Conservation (phyloP, 2,113 vertebrate species). For the Mionectes macconnelli region DNA sequence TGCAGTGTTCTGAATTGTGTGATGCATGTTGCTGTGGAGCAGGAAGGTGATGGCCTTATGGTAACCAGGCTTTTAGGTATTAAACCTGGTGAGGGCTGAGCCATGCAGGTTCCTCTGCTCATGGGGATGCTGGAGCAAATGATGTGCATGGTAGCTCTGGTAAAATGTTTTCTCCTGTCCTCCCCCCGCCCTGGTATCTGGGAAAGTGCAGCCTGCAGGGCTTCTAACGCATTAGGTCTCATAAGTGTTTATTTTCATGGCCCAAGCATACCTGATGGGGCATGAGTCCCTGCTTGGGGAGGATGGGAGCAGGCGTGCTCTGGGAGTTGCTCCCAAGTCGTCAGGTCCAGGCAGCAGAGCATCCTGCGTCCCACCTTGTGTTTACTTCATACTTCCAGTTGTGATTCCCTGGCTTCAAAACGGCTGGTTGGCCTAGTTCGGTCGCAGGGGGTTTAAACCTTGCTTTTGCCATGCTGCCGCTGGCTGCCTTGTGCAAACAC, state of each 20-base stretch:
- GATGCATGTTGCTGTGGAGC: not conserved
- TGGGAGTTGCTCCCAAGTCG: not conserved
- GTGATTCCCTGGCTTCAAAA: not conserved
- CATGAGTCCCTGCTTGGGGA: fast-evolving
- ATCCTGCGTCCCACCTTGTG: fast-evolving
- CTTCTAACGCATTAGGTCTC: not conserved
- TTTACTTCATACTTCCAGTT: fast-evolving
- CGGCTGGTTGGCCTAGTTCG: not conserved
- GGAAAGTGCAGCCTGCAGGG: not conserved
- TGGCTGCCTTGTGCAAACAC: not conserved
- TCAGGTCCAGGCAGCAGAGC: fast-evolving
- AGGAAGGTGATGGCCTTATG: not conserved
- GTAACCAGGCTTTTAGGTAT: not conserved
- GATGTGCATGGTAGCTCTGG: not conserved
- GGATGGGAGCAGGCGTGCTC: not conserved
- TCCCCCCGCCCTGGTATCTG: fast-evolving
- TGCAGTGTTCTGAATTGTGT: not conserved
- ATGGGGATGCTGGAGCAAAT: not conserved
- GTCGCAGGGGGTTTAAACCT: not conserved
- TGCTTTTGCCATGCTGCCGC: not conserved
- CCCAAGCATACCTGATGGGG: not conserved
- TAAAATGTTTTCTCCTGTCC: not conserved
- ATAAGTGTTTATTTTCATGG: not conserved
- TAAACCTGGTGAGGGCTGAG: not conserved
- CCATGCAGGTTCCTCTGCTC: fast-evolving